These are phyloP conservation scores for Archaeoteleia sp. DNA, from an alignment of 2,888 invertebrate genomes.

Conservation along the genomic window DNA sequence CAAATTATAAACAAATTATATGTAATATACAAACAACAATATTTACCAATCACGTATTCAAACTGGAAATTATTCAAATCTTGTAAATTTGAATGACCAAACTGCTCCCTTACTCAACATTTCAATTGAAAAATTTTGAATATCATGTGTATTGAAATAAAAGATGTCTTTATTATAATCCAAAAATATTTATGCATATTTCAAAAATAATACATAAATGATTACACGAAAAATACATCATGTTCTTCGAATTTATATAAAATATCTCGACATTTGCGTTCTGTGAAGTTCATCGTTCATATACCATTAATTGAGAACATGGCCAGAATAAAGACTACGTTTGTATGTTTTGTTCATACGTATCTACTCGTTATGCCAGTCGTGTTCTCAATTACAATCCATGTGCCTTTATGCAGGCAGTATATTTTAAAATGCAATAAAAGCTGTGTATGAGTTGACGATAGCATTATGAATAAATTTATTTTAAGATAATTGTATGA, in stretches of 20 bases:
- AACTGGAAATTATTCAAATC: too few species aligned
- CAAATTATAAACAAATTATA: too few species aligned
- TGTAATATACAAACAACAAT: too few species aligned
- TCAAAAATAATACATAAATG: constrained; percentile 40
- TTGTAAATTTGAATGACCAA: too few species aligned
- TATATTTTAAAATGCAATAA: constrained; percentile 49
- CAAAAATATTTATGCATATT: constrained; percentile 44
- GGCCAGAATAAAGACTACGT: constrained; percentile 16
- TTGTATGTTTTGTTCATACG: constrained; percentile 18
- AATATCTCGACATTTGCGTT: constrained; percentile 16
- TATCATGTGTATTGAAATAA: too few species aligned
- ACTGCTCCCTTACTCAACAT: too few species aligned
- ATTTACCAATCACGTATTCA: too few species aligned
- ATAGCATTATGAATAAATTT: constrained; percentile 26
- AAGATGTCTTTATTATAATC: constrained; percentile 33
- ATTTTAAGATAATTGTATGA: constrained; percentile 4
- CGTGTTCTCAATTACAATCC: constrained; percentile 32
- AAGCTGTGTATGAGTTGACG: constrained; percentile 39
- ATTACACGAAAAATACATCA: constrained; percentile 44
- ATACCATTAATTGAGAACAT: constrained; percentile 12
- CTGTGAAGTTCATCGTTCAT: too few species aligned
- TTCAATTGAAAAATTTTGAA: too few species aligned
- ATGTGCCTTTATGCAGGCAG: constrained; percentile 26
- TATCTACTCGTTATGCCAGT: constrained; percentile 26
- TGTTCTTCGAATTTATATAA: constrained; percentile 29